Conservation (phyloP, 1,140 invertebrate species). For the Apis laboriosa region DNA sequence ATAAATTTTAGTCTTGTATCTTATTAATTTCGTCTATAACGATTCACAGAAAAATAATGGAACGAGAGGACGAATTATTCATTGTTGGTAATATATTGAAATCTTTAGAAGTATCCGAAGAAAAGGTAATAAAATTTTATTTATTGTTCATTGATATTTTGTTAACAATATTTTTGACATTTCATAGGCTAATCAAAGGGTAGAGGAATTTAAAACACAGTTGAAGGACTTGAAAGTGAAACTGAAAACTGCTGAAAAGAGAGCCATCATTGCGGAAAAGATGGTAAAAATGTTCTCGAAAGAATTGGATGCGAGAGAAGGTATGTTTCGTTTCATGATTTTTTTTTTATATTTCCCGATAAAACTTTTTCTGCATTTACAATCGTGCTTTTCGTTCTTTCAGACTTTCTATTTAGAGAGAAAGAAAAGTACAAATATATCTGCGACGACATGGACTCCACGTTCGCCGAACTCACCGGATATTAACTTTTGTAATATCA, state of each 20-base stretch:
- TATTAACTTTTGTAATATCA: constrained; percentile 78
- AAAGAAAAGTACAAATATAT: constrained; percentile 89
- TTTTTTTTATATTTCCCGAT: background rate
- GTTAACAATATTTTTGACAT: background rate
- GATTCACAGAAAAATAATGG: constrained; percentile 94
- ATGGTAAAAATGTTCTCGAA: constrained; percentile 92
- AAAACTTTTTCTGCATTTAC: background rate
- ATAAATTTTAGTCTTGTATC: background rate
- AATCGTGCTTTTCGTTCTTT: constrained; percentile 44
- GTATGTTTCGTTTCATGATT: constrained; percentile 79
- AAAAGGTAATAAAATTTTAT: constrained; percentile 90
- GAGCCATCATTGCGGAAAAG: constrained; percentile 91
- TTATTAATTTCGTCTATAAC: constrained; percentile 15
- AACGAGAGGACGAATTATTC: constrained; percentile 98
- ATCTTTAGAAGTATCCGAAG: constrained; percentile 98
- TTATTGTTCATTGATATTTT: background rate
- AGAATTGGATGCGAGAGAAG: constrained; percentile 93
- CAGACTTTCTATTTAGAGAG: constrained; percentile 88
- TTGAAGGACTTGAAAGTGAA: constrained; percentile 88
- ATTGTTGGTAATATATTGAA: constrained; percentile 99
- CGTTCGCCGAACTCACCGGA: constrained; percentile 91
- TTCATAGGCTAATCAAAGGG: constrained; percentile 88
- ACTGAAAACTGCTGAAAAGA: constrained; percentile 90
- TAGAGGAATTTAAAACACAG: constrained; percentile 91
- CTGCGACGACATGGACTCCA: constrained; percentile 89